phyloP scores from a whole-genome alignment of 30 jellyfish, hydroid and myxozoan genomes.

The Nemopilema nomurai region DNA sequence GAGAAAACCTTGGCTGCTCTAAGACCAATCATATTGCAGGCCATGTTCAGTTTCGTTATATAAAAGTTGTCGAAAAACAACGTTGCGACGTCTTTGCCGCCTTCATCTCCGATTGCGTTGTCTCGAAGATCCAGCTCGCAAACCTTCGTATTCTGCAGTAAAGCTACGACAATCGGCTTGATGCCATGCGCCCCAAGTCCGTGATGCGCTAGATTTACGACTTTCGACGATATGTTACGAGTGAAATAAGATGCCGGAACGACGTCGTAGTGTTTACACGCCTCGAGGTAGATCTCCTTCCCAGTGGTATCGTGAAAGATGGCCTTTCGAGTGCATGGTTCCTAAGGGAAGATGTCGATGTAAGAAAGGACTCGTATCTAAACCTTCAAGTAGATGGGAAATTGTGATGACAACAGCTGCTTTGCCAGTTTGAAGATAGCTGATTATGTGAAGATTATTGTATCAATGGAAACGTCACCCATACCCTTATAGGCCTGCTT shows the following conservation, averaged over 20 bases:
- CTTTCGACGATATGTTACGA: constrained; percentile 48
- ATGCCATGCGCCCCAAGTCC: constrained; percentile 63
- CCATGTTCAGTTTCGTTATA: constrained; percentile 27
- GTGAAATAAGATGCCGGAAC: constrained; percentile 56
- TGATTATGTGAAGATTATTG: no score
- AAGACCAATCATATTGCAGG: constrained; percentile 47
- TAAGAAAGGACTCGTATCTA: no score
- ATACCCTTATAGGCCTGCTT: no score
- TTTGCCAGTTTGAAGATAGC: no score
- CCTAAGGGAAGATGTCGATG: constrained; percentile 34
- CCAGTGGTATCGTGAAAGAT: constrained; percentile 52
- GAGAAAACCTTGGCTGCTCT: constrained; percentile 40
- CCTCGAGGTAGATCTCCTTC: constrained; percentile 57
- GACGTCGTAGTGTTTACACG: constrained; percentile 51
- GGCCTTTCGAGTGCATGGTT: constrained; percentile 51
- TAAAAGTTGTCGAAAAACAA: constrained; percentile 51
- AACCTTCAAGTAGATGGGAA: no score
- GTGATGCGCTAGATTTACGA: constrained; percentile 60
- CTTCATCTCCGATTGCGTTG: constrained; percentile 54
- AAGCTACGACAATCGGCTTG: constrained; percentile 52
- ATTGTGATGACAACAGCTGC: no score
- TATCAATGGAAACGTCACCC: no score
- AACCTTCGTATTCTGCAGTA: constrained; percentile 53
- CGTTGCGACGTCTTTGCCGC: constrained; percentile 59
- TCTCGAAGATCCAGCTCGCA: constrained; percentile 54